phyloP scores from a whole-genome alignment of 1,140 invertebrate genomes.

The Araneus ventricosus region DNA sequence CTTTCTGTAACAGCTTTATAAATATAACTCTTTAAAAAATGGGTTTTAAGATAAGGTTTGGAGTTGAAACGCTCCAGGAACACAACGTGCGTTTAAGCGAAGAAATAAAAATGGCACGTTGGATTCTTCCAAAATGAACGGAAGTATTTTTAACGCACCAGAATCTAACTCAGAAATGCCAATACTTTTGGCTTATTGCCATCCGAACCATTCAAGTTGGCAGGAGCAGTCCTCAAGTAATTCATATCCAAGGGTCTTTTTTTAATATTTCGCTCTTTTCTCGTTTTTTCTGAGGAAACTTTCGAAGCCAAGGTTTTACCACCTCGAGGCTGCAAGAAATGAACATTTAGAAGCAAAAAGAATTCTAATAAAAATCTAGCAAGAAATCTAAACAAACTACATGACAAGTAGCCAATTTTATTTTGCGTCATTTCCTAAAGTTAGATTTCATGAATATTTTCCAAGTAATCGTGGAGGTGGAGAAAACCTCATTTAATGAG shows the following conservation, averaged over 20 bases:
- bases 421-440: constrained; percentile 31
- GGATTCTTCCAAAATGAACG: constrained; percentile 30
- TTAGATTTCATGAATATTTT: background rate
- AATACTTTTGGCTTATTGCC: constrained; percentile 68
- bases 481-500: no score
- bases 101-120: constrained; percentile 33
- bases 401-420: constrained; percentile 7
- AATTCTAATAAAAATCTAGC: background rate
- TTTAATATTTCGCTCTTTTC: background rate
- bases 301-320: constrained; percentile 22
- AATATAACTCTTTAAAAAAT: constrained; percentile 14
- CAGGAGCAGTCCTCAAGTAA: background rate
- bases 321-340: background rate
- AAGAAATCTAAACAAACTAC: background rate
- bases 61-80: background rate
- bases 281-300: background rate
- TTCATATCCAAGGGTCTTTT: constrained; percentile 4
- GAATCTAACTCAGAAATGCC: constrained; percentile 52
- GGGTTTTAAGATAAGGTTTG: background rate
- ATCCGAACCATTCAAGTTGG: constrained; percentile 54
- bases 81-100: background rate
- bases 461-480: background rate
- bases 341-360: background rate
- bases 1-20: constrained; percentile 27
- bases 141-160: constrained; percentile 55